phyloP scores from a whole-genome alignment of 2,797 vertebrate genomes.

The Sphaeramia orbicularis region DNA sequence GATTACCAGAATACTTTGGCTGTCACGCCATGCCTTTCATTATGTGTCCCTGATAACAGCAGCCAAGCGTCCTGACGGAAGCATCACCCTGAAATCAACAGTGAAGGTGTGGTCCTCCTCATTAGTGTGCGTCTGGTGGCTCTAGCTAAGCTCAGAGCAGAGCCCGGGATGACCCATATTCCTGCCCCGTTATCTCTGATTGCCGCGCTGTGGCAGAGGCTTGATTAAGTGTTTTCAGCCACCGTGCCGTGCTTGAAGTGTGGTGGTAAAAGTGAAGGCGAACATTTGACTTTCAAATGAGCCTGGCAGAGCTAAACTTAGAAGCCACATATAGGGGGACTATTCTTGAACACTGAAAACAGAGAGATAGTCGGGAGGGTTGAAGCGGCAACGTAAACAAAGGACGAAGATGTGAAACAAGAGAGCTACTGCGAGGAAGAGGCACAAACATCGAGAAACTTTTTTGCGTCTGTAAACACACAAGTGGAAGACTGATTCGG shows the following conservation, averaged over 20 bases:
- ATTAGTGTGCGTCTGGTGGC: constrained; percentile 56
- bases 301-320: constrained; percentile 74
- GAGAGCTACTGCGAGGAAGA: constrained; percentile 24
- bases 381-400: constrained; percentile 59
- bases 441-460: constrained; percentile 36
- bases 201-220: constrained; percentile 63
- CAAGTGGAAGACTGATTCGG: constrained; percentile 15
- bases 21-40: not conserved
- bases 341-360: constrained; percentile 63
- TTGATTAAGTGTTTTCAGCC: constrained; percentile 78
- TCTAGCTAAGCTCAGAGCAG: constrained; percentile 38
- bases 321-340: constrained; percentile 60
- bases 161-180: constrained; percentile 75
- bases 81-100: constrained; percentile 30
- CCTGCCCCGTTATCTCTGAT: constrained; percentile 76
- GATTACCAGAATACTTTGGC: too few species aligned
- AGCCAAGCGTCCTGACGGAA: constrained; percentile 26
- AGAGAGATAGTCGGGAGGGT: constrained; percentile 35
- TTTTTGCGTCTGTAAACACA: constrained; percentile 46
- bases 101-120: constrained; percentile 40
- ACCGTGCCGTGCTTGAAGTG: constrained; percentile 54
- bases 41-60: constrained; percentile 15
- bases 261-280: constrained; percentile 61
- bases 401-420: constrained; percentile 49
- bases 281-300: constrained; percentile 84